A percentile compares a stretch with the other conserved stretches of the same genome.
These are phyloP conservation scores for Iselma pallidipennis DNA, from an alignment of 2,888 invertebrate species.

Conservation along the genomic window DNA sequence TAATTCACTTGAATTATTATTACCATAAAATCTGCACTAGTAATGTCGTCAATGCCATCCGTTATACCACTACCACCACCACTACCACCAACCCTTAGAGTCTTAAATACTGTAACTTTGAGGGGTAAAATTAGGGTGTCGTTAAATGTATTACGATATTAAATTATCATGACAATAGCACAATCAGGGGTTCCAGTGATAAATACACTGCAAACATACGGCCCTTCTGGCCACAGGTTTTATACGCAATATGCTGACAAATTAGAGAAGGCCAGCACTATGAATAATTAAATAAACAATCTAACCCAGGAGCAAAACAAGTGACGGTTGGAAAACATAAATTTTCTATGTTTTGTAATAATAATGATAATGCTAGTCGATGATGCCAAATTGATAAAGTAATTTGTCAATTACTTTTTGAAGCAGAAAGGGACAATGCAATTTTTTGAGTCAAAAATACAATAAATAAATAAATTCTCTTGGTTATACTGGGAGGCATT, in stretches of 20 bases:
- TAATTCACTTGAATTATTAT: constrained; percentile 3
- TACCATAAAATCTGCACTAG: constrained; percentile 20
- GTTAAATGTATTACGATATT: constrained; percentile 59
- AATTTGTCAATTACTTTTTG: too few relatives aligned
- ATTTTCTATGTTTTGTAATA: too few relatives aligned
- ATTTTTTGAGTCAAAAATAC: too few relatives aligned
- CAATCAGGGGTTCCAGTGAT: constrained; percentile 56
- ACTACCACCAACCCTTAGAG: constrained; percentile 11
- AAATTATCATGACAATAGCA: constrained; percentile 59
- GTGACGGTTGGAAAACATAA: constrained; percentile 18
- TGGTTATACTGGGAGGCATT: too few relatives aligned
- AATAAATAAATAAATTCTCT: too few relatives aligned
- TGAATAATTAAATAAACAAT: constrained; percentile 53
- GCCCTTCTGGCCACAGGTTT: constrained; percentile 58
- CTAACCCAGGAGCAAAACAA: constrained; percentile 1
- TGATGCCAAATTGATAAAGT: background rate
- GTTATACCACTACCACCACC: constrained; percentile 14
- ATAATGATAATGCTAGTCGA: too few relatives aligned
- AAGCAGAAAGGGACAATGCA: too few relatives aligned
- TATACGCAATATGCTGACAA: constrained; percentile 57
- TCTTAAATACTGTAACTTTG: constrained; percentile 14
- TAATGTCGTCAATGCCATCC: constrained; percentile 8
- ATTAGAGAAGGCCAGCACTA: constrained; percentile 46
- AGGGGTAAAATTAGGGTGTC: constrained; percentile 56
- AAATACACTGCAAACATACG: constrained; percentile 58